These are phyloP conservation scores for Gopherus flavomarginatus DNA, from an alignment of 2,113 vertebrate genomes.

Conservation along the genomic window DNA sequence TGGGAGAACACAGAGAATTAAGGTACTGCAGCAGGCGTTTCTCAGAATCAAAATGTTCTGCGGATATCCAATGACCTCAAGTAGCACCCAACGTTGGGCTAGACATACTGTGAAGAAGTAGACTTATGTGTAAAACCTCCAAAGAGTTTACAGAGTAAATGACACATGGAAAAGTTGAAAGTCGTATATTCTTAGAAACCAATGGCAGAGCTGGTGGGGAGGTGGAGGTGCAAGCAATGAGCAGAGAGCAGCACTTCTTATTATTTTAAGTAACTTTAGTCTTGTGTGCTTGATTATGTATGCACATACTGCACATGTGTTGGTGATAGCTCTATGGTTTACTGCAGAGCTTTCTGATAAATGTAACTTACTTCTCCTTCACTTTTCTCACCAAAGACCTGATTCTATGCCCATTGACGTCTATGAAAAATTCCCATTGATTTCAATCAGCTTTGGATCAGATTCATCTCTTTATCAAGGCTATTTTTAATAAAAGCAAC, in stretches of 20 bases:
- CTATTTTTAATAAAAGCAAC: background rate
- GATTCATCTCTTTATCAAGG: background rate
- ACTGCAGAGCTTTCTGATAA: background rate
- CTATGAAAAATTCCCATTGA: background rate
- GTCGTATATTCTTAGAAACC: conserved; percentile 31
- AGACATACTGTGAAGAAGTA: background rate
- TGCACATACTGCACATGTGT: background rate
- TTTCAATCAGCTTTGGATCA: background rate
- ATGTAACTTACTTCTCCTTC: background rate
- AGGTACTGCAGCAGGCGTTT: background rate
- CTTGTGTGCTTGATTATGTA: background rate
- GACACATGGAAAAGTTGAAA: conserved; percentile 18
- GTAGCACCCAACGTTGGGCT: background rate
- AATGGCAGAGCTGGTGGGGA: background rate
- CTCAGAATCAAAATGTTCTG: background rate
- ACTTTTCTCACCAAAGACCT: background rate
- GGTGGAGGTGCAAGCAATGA: background rate
- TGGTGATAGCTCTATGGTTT: background rate
- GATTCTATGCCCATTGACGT: background rate
- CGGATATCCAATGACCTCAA: background rate
- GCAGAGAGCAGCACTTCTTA: background rate
- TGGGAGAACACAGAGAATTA: background rate
- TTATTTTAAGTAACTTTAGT: background rate
- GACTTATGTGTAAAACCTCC: background rate
- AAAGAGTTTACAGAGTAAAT: background rate